A percentile compares a stretch with the other conserved stretches of the same genome.
These are phyloP conservation scores for Gallinago solitaria DNA, from an alignment of 2,797 vertebrate genomes.

Conservation along the genomic window DNA sequence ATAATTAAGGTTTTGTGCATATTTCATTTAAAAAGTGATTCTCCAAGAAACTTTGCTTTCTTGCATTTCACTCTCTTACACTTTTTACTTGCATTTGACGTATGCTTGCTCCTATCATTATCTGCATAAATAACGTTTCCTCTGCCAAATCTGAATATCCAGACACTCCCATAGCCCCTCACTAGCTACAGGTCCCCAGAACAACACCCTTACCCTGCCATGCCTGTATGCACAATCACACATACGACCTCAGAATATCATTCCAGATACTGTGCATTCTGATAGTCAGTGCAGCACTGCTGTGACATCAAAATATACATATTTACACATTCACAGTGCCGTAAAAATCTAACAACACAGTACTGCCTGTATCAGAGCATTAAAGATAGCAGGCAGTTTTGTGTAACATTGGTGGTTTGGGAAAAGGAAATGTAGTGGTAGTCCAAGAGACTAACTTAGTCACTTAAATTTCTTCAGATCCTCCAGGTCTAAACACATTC, in stretches of 20 bases:
- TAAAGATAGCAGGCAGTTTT: background rate
- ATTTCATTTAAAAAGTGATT: background rate
- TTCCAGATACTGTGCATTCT: background rate
- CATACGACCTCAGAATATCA: background rate
- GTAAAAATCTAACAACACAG: background rate
- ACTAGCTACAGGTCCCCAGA: background rate
- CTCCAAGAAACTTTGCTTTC: background rate
- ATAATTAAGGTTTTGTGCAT: background rate
- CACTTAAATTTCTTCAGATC: background rate
- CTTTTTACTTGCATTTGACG: background rate
- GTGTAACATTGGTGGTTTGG: background rate
- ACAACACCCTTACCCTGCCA: background rate
- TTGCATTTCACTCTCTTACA: background rate
- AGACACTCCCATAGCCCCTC: background rate
- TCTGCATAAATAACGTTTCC: background rate
- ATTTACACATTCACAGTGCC: background rate
- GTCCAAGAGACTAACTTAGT: background rate
- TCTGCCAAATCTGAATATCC: background rate
- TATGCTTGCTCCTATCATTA: background rate
- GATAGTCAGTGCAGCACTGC: background rate
- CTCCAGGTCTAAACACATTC: background rate
- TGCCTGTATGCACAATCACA: background rate
- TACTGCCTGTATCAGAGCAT: background rate
- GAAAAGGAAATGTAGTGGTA: background rate
- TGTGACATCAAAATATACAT: accelerated